A percentile compares a stretch with the other conserved stretches of the same genome.
phyloP scores from a whole-genome alignment of 2,113 vertebrate genomes.

The Lophotis ruficrista region DNA sequence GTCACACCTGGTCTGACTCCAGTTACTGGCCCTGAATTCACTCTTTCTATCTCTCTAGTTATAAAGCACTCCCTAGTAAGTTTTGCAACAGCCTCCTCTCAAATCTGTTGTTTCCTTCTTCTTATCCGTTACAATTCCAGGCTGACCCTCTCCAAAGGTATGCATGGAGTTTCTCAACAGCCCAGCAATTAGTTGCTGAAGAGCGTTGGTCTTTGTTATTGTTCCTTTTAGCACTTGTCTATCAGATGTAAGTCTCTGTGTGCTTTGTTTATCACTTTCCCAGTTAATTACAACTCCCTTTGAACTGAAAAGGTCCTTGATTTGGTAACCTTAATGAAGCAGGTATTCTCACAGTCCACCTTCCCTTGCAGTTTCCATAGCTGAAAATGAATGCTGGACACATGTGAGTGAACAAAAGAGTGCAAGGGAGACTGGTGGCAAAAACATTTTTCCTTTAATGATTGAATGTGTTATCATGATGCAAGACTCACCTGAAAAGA shows the following conservation, averaged over 20 bases:
- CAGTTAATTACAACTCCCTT: not conserved
- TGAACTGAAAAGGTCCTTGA: not conserved
- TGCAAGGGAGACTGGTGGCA: not conserved
- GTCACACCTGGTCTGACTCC: not conserved
- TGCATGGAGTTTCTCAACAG: not conserved
- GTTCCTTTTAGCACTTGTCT: not conserved
- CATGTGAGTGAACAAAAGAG: not conserved
- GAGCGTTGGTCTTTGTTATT: not conserved
- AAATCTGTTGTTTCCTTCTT: not conserved
- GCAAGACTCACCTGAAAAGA: not conserved
- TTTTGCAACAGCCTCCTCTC: not conserved
- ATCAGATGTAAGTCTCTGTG: not conserved
- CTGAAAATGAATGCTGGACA: not conserved
- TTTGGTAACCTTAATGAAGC: not conserved
- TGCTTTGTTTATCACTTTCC: not conserved
- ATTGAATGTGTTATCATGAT: not conserved
- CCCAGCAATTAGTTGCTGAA: not conserved
- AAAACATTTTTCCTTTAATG: not conserved
- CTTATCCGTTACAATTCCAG: not conserved
- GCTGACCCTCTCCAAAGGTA: not conserved
- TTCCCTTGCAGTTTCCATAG: not conserved
- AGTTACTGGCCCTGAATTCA: not conserved
- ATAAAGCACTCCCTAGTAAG: not conserved
- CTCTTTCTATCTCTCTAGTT: not conserved
- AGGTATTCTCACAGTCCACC: not conserved